Evolutionary conservation across 1,140 invertebrate genomes (phyloP).

Genomic region (Leptinotarsa undecemlineata): DNA sequence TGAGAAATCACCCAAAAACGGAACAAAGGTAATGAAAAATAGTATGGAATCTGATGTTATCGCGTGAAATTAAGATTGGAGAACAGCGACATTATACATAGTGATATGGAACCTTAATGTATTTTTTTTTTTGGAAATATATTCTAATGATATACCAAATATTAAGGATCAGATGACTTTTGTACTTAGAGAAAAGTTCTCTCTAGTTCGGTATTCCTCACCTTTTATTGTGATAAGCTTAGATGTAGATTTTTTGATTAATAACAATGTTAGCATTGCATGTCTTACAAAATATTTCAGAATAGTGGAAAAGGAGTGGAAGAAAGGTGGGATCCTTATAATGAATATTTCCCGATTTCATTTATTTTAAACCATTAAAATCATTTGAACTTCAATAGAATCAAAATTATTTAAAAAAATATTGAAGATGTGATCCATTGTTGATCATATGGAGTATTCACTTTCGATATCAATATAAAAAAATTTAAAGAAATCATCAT

Average conservation of each 20-base stretch:
- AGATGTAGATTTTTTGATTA: background rate
- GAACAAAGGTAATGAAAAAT: slow-evolving; percentile 9
- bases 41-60: slow-evolving; percentile 12
- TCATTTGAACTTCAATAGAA: too few relatives aligned
- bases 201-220: slow-evolving; percentile 9
- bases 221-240: slow-evolving; percentile 19
- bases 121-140: slow-evolving; percentile 14
- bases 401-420: too few relatives aligned
- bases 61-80: slow-evolving; percentile 17
- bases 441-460: too few relatives aligned
- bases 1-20: slow-evolving; percentile 23
- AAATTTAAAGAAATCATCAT: too few relatives aligned
- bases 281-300: too few relatives aligned
- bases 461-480: too few relatives aligned
- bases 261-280: too few relatives aligned
- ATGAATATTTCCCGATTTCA: too few relatives aligned
- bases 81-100: background rate
- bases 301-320: too few relatives aligned
- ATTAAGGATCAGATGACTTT: background rate
- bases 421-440: too few relatives aligned
- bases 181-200: background rate
- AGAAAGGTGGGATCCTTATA: too few relatives aligned
- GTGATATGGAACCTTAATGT: background rate
- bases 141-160: background rate
- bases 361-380: too few relatives aligned